Evolutionary conservation across 2,888 invertebrate species (phyloP), one percentile per base, ranked within the genome.

Genomic region (Bombyx huttoni): DNA sequence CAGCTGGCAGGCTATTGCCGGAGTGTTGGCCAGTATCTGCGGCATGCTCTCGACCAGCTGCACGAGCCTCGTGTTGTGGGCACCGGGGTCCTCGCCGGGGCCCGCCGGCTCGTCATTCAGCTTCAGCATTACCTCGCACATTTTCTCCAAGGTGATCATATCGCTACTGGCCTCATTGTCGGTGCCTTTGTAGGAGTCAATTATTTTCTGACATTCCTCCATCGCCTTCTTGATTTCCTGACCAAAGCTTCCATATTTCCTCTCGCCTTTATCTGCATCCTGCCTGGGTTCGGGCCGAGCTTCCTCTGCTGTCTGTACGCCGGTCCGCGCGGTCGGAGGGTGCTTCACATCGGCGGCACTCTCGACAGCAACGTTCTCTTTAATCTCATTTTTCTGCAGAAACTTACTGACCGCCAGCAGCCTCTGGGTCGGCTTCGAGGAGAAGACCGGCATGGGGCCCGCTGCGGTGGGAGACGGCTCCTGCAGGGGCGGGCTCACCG

Each of bases 131-230:
- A 81, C 82, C 52, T 86, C 85, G 35, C 79, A 83, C 1, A 87
- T 87, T 51, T 84, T 82, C 49, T 86, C 85, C 1, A 86, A 33
- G 0, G 85, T 81, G 0, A 82, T 54, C 0, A 75, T 70, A 0
- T 71, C 73, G 0, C 69, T 74, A 0, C 69, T 73, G 0, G 73
- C 65, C n/a, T 67, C 64, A 8, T 66, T 70, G 9, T 75, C 76
- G 51, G 75, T 74, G 56, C 68, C 75, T 56, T 81, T 82, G 24
- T 83, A 85, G 0, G 85, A 81, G 49, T 84, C 82, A 2, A 87
- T 87, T 14, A 87, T 84, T 58, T 84, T 83, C 64, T 87, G 85
- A 55, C 87, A 86, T 47, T 87, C 86, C 53, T 87, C 88, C 82
- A 88, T 85, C 0, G 86, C 86, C 56, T 82, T 86, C 54, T 86